Evolutionary conservation across 2,113 vertebrate genomes (phyloP).

Genomic region (Podocnemis expansa): DNA sequence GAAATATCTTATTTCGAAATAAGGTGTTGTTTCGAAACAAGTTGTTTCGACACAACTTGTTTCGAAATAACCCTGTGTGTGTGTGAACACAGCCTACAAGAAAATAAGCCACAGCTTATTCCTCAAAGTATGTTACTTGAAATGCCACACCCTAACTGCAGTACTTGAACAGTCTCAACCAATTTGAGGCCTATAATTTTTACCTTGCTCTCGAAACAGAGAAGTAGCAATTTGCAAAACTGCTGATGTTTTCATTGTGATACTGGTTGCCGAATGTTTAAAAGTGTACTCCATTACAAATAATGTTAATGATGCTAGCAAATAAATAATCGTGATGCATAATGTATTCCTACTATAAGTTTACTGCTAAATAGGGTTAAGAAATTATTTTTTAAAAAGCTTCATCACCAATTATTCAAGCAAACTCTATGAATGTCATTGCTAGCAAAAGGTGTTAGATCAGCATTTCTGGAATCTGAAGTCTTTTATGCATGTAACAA

Average conservation of each 20-base stretch:
- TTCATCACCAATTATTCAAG: neutral
- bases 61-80: too few relatives aligned
- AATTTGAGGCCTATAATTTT: constrained; percentile 46
- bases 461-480: neutral
- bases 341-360: neutral
- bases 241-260: neutral
- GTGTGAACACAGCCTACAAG: too few relatives aligned
- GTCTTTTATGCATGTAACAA: neutral
- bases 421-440: neutral
- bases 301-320: neutral
- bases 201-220: constrained; percentile 15
- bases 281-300: neutral
- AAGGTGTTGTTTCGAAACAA: too few relatives aligned
- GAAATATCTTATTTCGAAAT: too few relatives aligned
- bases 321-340: neutral
- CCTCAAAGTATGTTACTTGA: constrained; percentile 22
- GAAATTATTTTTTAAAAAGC: neutral
- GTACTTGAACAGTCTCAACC: neutral
- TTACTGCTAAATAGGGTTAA: neutral
- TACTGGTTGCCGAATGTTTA: neutral
- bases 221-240: constrained; percentile 5
- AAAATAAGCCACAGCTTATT: constrained; percentile 2
- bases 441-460: neutral
- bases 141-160: neutral
- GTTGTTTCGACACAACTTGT: too few relatives aligned